Evolutionary conservation across 2,888 invertebrate species (phyloP).

Genomic region (Oithona nana): DNA sequence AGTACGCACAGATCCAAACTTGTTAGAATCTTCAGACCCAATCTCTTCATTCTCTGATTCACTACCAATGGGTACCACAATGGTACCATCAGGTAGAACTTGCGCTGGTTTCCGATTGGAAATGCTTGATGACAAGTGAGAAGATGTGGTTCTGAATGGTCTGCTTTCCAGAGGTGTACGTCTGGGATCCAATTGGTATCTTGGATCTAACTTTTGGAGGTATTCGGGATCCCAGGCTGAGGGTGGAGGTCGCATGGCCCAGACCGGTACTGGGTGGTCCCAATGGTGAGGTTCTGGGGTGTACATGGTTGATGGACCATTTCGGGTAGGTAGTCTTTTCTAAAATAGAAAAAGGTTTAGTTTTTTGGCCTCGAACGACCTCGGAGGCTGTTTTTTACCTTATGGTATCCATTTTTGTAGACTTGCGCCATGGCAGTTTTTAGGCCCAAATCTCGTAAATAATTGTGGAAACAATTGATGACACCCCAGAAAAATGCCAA

Average conservation of each 20-base stretch:
- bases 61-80: neutral
- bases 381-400: too few species aligned
- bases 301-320: neutral
- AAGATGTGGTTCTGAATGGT: neutral
- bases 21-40: neutral
- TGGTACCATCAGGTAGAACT: neutral
- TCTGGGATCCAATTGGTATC: neutral
- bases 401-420: neutral
- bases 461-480: neutral
- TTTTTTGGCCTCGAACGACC: neutral
- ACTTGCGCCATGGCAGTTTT: neutral
- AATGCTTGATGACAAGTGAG: neutral
- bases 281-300: neutral
- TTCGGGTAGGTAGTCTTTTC: neutral
- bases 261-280: neutral
- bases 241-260: slow-evolving; percentile 4
- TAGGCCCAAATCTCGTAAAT: neutral
- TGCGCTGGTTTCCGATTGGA: neutral
- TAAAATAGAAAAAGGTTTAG: neutral
- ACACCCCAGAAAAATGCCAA: neutral
- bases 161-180: neutral
- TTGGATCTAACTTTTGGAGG: neutral
- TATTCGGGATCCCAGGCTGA: slow-evolving; percentile 6
- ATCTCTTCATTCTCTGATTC: neutral
- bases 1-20: neutral